Evolutionary conservation across 2,797 vertebrate genomes (phyloP).

Genomic region (Liasis olivaceus): DNA sequence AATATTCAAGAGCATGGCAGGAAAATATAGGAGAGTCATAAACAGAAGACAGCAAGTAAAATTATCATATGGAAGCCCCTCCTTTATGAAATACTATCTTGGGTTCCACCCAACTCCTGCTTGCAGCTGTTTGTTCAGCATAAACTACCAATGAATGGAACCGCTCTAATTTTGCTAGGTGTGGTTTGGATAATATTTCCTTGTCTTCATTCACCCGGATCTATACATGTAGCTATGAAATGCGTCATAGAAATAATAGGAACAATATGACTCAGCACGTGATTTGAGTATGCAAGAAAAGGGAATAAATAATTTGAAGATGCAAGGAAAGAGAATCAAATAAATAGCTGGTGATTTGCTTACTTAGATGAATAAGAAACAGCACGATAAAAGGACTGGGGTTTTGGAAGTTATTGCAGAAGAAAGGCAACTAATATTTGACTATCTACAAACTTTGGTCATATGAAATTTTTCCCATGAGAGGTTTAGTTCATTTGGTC

Average conservation of each 20-base stretch:
- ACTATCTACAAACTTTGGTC: background rate
- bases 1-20: background rate
- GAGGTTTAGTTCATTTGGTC: background rate
- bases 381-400: background rate
- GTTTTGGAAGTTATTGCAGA: background rate
- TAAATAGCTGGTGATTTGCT: background rate
- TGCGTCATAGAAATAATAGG: background rate
- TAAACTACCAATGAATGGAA: background rate
- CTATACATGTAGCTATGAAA: background rate
- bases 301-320: background rate
- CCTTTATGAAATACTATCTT: background rate
- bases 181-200: background rate
- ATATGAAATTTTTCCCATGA: background rate
- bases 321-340: background rate
- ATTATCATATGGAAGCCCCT: background rate
- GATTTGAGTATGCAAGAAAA: background rate
- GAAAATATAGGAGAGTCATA: background rate
- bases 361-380: background rate
- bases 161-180: background rate
- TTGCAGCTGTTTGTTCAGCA: background rate
- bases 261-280: background rate
- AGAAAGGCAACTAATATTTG: background rate
- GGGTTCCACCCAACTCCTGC: background rate
- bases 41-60: background rate
- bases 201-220: background rate